These are phyloP conservation scores for Leptinotarsa lineolata DNA, from an alignment of 1,140 invertebrate species.

Conservation along the genomic window DNA sequence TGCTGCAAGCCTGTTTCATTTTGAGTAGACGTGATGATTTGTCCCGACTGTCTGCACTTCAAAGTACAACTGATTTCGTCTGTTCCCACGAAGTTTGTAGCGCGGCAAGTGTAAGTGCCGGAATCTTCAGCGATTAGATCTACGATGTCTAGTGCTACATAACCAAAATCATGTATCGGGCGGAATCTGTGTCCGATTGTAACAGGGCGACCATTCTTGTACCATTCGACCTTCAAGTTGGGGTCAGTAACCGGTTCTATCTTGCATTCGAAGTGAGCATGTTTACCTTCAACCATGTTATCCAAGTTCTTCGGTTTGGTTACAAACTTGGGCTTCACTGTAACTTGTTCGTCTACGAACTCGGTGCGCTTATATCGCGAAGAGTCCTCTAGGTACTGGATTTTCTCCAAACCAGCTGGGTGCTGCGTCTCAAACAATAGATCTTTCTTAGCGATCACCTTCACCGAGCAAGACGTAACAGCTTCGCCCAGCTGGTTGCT, in stretches of 20 bases:
- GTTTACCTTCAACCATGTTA: slow-evolving; percentile 85
- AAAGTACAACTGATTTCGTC: slow-evolving; percentile 82
- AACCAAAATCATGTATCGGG: slow-evolving; percentile 95
- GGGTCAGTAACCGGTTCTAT: slow-evolving; percentile 94
- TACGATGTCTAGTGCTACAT: slow-evolving; percentile 89
- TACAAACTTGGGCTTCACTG: slow-evolving; percentile 80
- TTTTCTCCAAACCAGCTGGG: slow-evolving; percentile 85
- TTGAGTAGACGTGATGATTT: slow-evolving; percentile 82
- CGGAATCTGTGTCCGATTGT: slow-evolving; percentile 89
- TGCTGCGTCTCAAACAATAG: slow-evolving; percentile 83
- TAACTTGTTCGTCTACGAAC: slow-evolving; percentile 80
- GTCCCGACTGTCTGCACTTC: slow-evolving; percentile 71
- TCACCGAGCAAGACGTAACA: slow-evolving; percentile 87
- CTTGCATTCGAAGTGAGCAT: slow-evolving; percentile 97
- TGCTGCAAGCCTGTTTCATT: slow-evolving; percentile 84
- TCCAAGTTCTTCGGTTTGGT: slow-evolving; percentile 84
- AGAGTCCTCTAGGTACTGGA: slow-evolving; percentile 87
- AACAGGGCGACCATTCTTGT: slow-evolving; percentile 85
- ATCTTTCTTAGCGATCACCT: slow-evolving; percentile 87
- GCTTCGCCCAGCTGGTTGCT: slow-evolving; percentile 91
- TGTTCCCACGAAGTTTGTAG: slow-evolving; percentile 83
- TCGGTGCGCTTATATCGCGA: slow-evolving; percentile 83
- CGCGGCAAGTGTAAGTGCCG: slow-evolving; percentile 91
- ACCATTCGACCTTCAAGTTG: slow-evolving; percentile 93
- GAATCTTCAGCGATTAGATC: slow-evolving; percentile 92